Evolutionary conservation across 2,888 invertebrate genomes (phyloP), one percentile per base, ranked within the genome.

Genomic region (Palloptera scutellata): DNA sequence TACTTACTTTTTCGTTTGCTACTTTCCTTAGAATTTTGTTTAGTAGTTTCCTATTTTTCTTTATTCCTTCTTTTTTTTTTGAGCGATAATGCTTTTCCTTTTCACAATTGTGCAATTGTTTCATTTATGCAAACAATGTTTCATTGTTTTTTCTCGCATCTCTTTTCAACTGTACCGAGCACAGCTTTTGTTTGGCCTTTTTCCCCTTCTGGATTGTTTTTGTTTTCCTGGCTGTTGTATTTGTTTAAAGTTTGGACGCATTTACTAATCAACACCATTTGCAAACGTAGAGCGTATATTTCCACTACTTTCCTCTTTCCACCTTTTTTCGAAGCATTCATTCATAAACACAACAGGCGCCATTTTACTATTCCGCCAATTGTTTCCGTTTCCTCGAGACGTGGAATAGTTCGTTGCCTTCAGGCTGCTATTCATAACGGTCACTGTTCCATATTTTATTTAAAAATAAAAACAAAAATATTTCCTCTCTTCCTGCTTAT

Each of bases 41-140:
- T 40, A 11, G 10, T 11, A 20, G 1, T 57, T 20, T 57, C 30
- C 30, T 19, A 4, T 30, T 12, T 11, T 40, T 11, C 40, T 30
- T 1, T 20, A 9, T 57, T 40, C n/a, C 30, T 57, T 20, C 30
- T 57, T 40, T 19, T 13, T 19, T 40, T 57, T 57, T 19, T 40
- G 40, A 30, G 6, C 6, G 30, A 2, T 30, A 4, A 30, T 30
- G 15, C 9, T 48, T 3, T 12, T 13, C 60, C 20, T 48, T 11
- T 20, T 58, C 12, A 19, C 60, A 60, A 60, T 60, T 60, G 60
- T 19, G 30, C 30, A 30, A 60, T 60, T 60, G 60, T 60, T 60
- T 48, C 60, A 20, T 60, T 60, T 60, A 60, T 60, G 60, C 60
- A 60, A 60, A 58, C 58, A 58, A 60, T 48, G 60, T 60, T 60